Evolutionary conservation across 1,140 invertebrate genomes (phyloP).

Genomic region (Elymnias hypermnestra): DNA sequence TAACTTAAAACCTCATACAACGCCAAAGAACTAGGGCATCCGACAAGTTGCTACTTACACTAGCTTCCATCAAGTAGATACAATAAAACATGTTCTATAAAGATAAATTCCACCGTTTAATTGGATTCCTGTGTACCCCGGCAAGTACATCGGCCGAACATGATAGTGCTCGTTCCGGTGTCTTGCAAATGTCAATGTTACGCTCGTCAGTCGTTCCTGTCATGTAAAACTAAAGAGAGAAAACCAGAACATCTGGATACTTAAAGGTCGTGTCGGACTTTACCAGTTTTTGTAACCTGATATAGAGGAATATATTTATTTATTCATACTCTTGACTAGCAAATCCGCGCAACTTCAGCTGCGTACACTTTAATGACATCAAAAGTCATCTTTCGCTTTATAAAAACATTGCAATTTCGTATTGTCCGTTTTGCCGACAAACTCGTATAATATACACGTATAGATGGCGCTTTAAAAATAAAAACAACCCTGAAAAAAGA

Average conservation of each 20-base stretch:
- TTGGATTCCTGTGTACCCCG: neutral
- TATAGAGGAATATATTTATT: too few relatives aligned
- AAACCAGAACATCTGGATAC: conserved; percentile 17
- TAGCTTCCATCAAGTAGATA: neutral
- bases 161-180: conserved; percentile 6
- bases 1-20: too few relatives aligned
- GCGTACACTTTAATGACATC: too few relatives aligned
- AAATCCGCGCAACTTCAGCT: too few relatives aligned
- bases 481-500: too few relatives aligned
- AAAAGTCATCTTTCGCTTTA: too few relatives aligned
- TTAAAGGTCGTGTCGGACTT: conserved; percentile 7
- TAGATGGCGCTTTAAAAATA: too few relatives aligned
- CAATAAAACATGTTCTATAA: neutral
- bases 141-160: neutral
- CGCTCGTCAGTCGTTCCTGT: conserved; percentile 18
- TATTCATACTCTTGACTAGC: too few relatives aligned
- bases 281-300: conserved; percentile 12
- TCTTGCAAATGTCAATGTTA: conserved; percentile 31
- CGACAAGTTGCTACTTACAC: neutral
- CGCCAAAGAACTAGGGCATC: too few relatives aligned
- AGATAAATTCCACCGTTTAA: neutral
- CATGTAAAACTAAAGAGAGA: conserved; percentile 10
- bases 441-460: too few relatives aligned
- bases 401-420: too few relatives aligned
- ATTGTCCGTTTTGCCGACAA: too few relatives aligned